Evolutionary conservation across 2,888 invertebrate genomes (phyloP).

Genomic region (Cosmorhoe ocellata): DNA sequence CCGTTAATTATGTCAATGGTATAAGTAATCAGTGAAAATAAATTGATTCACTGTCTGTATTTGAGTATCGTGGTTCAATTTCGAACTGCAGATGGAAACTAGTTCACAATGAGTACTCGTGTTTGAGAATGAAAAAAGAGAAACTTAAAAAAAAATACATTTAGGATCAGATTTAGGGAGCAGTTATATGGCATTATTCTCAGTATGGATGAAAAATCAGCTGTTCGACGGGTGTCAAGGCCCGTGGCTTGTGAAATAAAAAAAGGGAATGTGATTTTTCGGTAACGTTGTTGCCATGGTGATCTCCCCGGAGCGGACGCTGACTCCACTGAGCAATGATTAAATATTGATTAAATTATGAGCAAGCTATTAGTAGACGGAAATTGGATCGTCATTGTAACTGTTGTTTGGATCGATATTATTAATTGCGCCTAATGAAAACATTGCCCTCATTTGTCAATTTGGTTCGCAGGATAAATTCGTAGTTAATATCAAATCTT

Average conservation of each 20-base stretch:
- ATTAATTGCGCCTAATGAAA: slow-evolving; percentile 12
- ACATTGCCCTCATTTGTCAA: slow-evolving; percentile 9
- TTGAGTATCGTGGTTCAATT: not conserved
- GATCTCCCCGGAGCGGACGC: slow-evolving; percentile 56
- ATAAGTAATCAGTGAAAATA: not conserved
- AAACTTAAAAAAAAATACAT: not conserved
- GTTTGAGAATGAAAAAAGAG: not conserved
- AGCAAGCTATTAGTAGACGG: slow-evolving; percentile 14
- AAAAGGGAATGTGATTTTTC: slow-evolving; percentile 54
- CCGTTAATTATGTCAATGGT: slow-evolving; percentile 7
- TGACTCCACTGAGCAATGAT: slow-evolving; percentile 21
- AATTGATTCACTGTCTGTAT: slow-evolving; percentile 3
- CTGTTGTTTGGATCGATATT: slow-evolving; percentile 10
- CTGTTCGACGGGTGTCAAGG: slow-evolving; percentile 55
- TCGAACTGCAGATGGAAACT: too few relatives aligned
- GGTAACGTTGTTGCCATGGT: slow-evolving; percentile 51
- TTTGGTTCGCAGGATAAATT: too few relatives aligned
- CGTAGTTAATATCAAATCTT: too few relatives aligned
- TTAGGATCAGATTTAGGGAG: slow-evolving; percentile 9
- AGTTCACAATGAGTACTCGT: too few relatives aligned
- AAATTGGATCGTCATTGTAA: slow-evolving; percentile 19
- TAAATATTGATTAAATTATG: slow-evolving; percentile 27
- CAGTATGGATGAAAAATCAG: slow-evolving; percentile 65
- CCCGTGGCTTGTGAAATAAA: slow-evolving; percentile 43
- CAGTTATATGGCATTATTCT: slow-evolving; percentile 24